Evolutionary conservation across 2,797 vertebrate species (phyloP).

Genomic region (Microchirus variegatus): DNA sequence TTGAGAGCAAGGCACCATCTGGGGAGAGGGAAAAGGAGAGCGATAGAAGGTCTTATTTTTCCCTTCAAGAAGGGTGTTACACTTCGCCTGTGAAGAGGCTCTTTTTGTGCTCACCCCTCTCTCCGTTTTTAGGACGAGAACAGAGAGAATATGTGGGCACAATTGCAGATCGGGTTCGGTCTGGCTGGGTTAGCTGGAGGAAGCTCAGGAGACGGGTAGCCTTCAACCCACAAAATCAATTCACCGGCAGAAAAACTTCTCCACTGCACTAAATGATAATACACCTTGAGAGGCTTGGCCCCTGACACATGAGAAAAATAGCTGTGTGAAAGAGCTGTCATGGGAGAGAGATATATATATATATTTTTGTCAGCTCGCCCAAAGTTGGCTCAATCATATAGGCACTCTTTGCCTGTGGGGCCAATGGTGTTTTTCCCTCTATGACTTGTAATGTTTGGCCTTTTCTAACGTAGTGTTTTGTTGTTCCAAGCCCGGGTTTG

Average conservation of each 20-base stretch:
- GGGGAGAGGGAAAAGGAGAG: slow-evolving; percentile 51
- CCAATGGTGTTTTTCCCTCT: slow-evolving; percentile 31
- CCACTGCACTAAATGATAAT: slow-evolving; percentile 71
- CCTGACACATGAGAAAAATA: slow-evolving; percentile 74
- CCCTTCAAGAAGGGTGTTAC: slow-evolving; percentile 73
- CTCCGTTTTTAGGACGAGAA: slow-evolving; percentile 67
- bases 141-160: slow-evolving; percentile 75
- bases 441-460: slow-evolving; percentile 32
- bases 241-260: slow-evolving; percentile 59
- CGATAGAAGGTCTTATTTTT: slow-evolving; percentile 59
- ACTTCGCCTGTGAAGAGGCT: slow-evolving; percentile 66
- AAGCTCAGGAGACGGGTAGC: slow-evolving; percentile 65
- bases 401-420: slow-evolving; percentile 57
- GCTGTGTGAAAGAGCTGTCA: slow-evolving; percentile 55
- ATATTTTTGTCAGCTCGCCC: slow-evolving; percentile 59
- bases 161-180: slow-evolving; percentile 58
- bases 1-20: slow-evolving; percentile 72
- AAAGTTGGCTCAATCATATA: slow-evolving; percentile 65
- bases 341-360: slow-evolving; percentile 67
- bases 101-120: slow-evolving; percentile 66
- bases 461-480: slow-evolving; percentile 16
- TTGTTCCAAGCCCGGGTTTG: slow-evolving; percentile 2
- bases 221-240: slow-evolving; percentile 78
- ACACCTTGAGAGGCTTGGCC: slow-evolving; percentile 74
- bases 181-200: slow-evolving; percentile 64